Evolutionary conservation across 2,888 invertebrate genomes (phyloP), one percentile per base, ranked within the genome.

Genomic region (Anoncus sp.): DNA sequence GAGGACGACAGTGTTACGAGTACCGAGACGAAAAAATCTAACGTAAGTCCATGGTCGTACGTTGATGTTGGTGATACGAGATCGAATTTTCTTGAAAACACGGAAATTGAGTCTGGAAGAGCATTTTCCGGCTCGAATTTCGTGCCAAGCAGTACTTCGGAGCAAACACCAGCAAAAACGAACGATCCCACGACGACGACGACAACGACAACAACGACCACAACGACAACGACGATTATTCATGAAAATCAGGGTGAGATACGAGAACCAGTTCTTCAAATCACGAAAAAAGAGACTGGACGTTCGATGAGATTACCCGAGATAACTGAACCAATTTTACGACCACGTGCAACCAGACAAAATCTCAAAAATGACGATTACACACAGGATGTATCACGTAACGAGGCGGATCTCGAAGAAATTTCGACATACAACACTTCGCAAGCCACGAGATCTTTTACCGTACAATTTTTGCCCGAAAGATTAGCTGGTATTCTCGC

Each of bases 391-490:
- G 63, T 79, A n/a, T 5, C 6, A 4, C 16, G 35, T 59, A 84
- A 86, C 12, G 92, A 92, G 70, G n/a, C n/a, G n/a, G 80, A 84
- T 40, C 74, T 90, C 84, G 90, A 92, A 85, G 84, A 88, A 1
- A 83, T 87, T 0, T 71, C 86, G 5, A 24, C 1, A 3, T 78
- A 5, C 31, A 31, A 31, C 31, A 31, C 72, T 27, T 20, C 72
- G 2, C 55, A 63, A 1, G 43, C 3, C 10, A 3, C 67, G 24
- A n/a, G 51, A 40, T 14, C 71, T 74, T 86, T 91, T 85, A 96
- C 95, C 0, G 96, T 97, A 0, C 97, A 97, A 88, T 94, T 96
- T 86, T 91, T 97, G 51, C 97, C 97, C 0, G 95, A 96, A 81
- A 93, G 96, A 38, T 90, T 97, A 1, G 96, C 96, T 0, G 95